Base-by-base conservation (phyloP, 2,113 vertebrate genomes). In the Corythaixoides concolor region DNA sequence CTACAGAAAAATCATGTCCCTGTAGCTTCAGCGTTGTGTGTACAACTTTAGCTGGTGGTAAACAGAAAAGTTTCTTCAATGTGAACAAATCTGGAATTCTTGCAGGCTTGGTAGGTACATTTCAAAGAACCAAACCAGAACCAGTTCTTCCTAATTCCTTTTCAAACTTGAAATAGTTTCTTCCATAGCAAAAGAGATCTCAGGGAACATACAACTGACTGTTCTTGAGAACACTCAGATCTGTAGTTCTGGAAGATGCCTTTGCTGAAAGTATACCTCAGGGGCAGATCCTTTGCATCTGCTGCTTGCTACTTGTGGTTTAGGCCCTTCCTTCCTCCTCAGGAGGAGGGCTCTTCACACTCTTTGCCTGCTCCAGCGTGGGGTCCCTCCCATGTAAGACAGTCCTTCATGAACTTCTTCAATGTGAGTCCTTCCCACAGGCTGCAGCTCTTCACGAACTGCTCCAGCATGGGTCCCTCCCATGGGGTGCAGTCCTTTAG, bases 1-100 rank as follows among this genome's bases (percentile, higher is more conserved):
- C 96, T 82, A 89, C 73, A 88, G 83, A 91, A 89, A 96, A 96
- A 87, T 82, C 45, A 9, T 55, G 43, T 62, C 74, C 63, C 84
- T 66, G 28, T 76, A 87, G 86, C 45, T 87, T 85, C 56, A 79
- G 53, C 73, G 55, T 66, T 70, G 23, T 50, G 39, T 26, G 23
- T 87, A 53, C 64, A 93, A 72, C 73, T 94, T 84, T 13, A 92
- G 68, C 47, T 90, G 55, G 50, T 49, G 49, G 80, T 72, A 78
- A 96, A 95, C 0, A 8, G 49, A 74, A 74, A 93, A 86, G 52
- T 91, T 92, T 83, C 67, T 80, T 85, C 89, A 72, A 15, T 18
- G 33, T 58, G 53, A 88, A 24, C 33, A 75, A 81, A 91, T 68
- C 58, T 88, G 41, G 55, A 89, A 77, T 67, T 37, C 64, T 81